Conservation (phyloP, 2,113 vertebrate genomes). For the Macrotus californicus region DNA sequence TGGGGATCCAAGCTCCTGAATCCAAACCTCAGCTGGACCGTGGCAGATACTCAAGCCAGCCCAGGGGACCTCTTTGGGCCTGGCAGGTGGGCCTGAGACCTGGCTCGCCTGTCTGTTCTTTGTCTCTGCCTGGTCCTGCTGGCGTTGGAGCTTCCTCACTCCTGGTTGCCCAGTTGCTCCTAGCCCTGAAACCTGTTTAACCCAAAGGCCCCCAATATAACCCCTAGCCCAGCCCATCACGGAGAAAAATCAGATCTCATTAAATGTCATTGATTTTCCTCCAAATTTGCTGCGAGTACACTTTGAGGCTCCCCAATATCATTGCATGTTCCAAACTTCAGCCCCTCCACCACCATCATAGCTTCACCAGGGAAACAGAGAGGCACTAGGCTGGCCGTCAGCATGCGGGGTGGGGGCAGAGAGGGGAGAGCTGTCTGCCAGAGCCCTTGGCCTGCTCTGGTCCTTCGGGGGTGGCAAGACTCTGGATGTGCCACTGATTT, state of each 20-base stretch:
- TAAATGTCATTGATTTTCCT: constrained; percentile 73
- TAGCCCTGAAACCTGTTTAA: constrained; percentile 49
- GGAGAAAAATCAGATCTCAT: constrained; percentile 77
- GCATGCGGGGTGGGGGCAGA: neutral
- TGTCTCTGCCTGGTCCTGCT: constrained; percentile 58
- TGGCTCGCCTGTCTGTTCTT: neutral
- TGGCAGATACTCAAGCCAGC: neutral
- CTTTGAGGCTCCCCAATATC: constrained; percentile 60
- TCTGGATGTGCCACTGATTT: neutral
- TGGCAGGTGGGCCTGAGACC: neutral
- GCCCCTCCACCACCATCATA: neutral
- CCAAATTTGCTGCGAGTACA: constrained; percentile 72
- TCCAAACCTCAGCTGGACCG: neutral
- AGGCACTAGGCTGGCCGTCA: neutral
- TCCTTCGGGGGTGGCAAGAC: neutral
- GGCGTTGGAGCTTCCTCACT: constrained; percentile 80
- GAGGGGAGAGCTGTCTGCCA: too few relatives aligned
- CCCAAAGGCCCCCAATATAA: constrained; percentile 38
- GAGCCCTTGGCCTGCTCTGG: neutral
- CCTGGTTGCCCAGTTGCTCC: constrained; percentile 72
- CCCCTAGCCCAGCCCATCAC: constrained; percentile 46
- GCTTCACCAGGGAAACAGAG: neutral
- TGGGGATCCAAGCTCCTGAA: neutral
- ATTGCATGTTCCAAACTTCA: neutral
- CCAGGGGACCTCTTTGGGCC: neutral